Evolutionary conservation across 1,140 invertebrate species (phyloP), one percentile per base, ranked within the genome.

Genomic region (Platorchestia sp.): DNA sequence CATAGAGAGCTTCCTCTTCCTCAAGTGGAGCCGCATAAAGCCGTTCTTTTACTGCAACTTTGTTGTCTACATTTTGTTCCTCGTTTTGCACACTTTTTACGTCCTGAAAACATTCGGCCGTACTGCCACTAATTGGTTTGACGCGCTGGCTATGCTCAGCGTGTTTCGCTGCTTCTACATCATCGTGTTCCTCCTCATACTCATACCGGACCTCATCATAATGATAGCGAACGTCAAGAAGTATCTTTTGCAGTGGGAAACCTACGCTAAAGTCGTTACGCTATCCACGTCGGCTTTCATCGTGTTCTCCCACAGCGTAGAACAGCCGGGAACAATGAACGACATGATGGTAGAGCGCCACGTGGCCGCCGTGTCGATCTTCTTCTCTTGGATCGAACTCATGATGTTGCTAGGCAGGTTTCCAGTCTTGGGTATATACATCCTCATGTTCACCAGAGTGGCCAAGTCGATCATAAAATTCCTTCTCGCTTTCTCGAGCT

Each of bases 21-120:
- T 99, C 22, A 99, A 99, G 97, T 99, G 98, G 98, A 97, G 98
- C 96, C 97, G 98, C 95, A 98, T 99, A 95, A 98, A 98, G 86
- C 97, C 98, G 42, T 97, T 98, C 36, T 98, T 98, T 96, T 98
- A 98, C 95, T 97, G 97, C 0, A 98, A 98, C 97, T 98, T 98
- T 42, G 96, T 97, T 0, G 98, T 98, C 96, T 98, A 98, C 86
- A 97, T 98, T 0, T 95, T 98, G 0, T 98, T 98, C 96, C 98
- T 98, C 96, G 95, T 98, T 1, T 97, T 98, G 41, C 97, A 96
- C 53, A 96, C 96, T 16, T 95, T 45, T 19, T 96, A 96, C 45
- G 95, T 96, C 44, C 47, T 96, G 6, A 93, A 75, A 45, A 96
- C 95, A 7, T 96, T 95, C 45, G 95, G 95, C 22, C 42, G 75